Evolutionary conservation across 2,113 vertebrate genomes (phyloP), one percentile per base, ranked within the genome.

Genomic region (Alligator sinensis): DNA sequence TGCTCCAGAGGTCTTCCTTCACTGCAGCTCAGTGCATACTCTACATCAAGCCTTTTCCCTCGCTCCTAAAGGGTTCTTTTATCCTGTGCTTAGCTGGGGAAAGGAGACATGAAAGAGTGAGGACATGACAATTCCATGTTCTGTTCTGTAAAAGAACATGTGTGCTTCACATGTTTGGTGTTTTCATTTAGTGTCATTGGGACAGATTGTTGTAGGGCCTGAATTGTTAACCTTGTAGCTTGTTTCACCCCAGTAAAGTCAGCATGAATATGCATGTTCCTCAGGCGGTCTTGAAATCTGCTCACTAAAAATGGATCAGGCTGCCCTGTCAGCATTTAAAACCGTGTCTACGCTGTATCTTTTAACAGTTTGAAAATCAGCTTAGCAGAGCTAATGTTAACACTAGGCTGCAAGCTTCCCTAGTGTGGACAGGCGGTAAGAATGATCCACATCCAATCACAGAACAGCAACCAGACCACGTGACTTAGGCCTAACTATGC

Each of bases 311-410:
- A 89, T 22, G 76, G 84, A 16, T 87, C 47, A 83, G 75, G 72
- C 83, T 63, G 25, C 17, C 1, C 83, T 86, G 4, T 79, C 84
- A 28, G 47, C 4, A 34, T 89, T 19, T 70, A 22, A 86, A 78
- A 81, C 13, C 4, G 58, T 27, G 1, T 62, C 22, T 91, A 3
- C 91, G 55, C 30, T 81, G 7, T 19, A 47, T 59, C 17, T 89
- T 4, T 84, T 70, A 30, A 59, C 90, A 11, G 30, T 94, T 91
- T 77, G 77, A 90, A 92, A 64, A n/a, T 80, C 83, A 19, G 22
- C 94, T 94, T 86, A 59, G 17, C 82, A 84, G n/a, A 30, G 86
- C 70, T 25, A 84, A 9, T 90, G 88, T 75, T 47, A 70, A 94
- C 88, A 90, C 28, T 55, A 66, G 25, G 61, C n/a, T 30, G 24